Percentiles rank a stretch among this genome's conserved stretches.
phyloP scores from a whole-genome alignment of 2,888 invertebrate genomes.

The Eretmocerus hayati region DNA sequence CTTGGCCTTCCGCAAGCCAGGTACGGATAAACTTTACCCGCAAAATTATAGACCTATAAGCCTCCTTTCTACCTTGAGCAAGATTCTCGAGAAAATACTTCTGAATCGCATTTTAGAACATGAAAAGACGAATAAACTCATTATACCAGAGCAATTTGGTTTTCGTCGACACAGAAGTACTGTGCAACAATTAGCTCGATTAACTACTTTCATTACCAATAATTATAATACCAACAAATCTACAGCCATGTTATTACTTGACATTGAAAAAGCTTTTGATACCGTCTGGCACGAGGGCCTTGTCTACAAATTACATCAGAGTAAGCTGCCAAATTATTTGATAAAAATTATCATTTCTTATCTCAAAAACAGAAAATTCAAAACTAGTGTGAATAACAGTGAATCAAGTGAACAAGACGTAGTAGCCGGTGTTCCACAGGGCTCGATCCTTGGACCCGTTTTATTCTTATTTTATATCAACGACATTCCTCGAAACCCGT shows the following conservation, averaged over 20 bases:
- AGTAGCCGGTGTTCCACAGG: slow-evolving; percentile 14
- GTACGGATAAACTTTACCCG: slow-evolving; percentile 2
- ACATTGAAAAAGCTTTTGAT: neutral
- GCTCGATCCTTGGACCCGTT: slow-evolving; percentile 7
- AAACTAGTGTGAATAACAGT: slow-evolving; percentile 5
- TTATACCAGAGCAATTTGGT: slow-evolving; percentile 1
- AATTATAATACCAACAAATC: slow-evolving; percentile 4
- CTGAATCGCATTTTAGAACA: neutral
- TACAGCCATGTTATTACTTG: neutral
- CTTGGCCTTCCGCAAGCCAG: slow-evolving; percentile 15
- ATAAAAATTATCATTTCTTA: slow-evolving; percentile 3
- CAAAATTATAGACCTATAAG: slow-evolving; percentile 18
- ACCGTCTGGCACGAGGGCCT: slow-evolving; percentile 1
- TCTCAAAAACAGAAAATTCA: slow-evolving; percentile 8
- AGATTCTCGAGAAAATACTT: slow-evolving; percentile 3
- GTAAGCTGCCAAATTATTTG: neutral
- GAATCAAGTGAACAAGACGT: slow-evolving; percentile 2
- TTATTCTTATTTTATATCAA: slow-evolving; percentile 5
- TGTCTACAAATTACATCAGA: neutral
- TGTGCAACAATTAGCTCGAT: neutral
- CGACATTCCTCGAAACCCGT: slow-evolving; percentile 2
- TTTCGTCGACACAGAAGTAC: slow-evolving; percentile 1
- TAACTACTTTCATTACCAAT: neutral
- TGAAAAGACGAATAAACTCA: neutral
- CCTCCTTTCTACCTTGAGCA: slow-evolving; percentile 5